phyloP scores from a whole-genome alignment of 1,140 invertebrate genomes.

The Procambarus virginalis region DNA sequence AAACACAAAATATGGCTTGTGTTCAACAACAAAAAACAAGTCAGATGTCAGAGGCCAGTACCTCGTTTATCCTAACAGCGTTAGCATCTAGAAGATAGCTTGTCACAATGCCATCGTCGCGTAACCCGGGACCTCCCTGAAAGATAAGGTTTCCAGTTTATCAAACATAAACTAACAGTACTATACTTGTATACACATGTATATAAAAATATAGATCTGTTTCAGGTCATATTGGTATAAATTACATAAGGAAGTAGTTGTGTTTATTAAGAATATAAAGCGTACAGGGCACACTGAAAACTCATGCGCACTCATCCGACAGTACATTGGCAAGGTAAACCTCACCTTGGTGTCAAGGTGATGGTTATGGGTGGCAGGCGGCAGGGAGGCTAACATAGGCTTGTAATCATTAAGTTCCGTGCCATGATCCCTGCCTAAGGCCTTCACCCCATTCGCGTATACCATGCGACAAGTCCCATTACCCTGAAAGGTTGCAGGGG shows the following conservation, averaged over 20 bases:
- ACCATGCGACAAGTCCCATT: conserved; percentile 49
- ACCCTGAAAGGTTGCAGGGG: conserved; percentile 40
- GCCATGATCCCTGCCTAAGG: conserved; percentile 36
- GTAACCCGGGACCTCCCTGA: conserved; percentile 53
- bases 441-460: conserved; percentile 36
- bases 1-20: too few relatives aligned
- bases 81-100: conserved; percentile 38
- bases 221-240: not conserved
- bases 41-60: not conserved
- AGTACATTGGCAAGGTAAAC: not conserved
- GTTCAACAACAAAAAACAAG: too few relatives aligned
- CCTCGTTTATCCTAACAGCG: conserved; percentile 35
- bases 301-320: not conserved
- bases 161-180: not conserved
- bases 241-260: not conserved
- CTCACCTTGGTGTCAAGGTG: conserved; percentile 51
- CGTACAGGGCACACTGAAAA: not conserved
- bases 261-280: not conserved
- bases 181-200: not conserved
- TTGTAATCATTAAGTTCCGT: conserved; percentile 53
- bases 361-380: conserved; percentile 30
- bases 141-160: not conserved
- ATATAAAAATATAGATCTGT: not conserved
- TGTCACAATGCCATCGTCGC: conserved; percentile 52
- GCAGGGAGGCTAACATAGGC: conserved; percentile 47